These are phyloP conservation scores for Xiphophorus birchmanni DNA, from an alignment of 2,797 vertebrate genomes.

Conservation along the genomic window DNA sequence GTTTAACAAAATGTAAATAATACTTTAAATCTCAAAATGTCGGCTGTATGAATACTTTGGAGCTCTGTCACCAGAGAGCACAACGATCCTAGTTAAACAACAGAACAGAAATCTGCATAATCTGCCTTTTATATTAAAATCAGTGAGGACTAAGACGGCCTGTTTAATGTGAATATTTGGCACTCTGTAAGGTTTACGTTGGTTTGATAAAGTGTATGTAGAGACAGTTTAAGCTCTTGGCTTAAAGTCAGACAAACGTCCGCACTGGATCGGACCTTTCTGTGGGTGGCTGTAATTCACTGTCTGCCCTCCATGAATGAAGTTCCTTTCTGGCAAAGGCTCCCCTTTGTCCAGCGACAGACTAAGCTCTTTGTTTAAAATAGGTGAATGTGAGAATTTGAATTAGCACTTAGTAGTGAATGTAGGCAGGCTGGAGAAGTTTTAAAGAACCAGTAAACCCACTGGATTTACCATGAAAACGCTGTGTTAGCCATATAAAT, in stretches of 20 bases:
- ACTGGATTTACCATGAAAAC: too few species aligned
- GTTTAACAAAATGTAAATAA: not conserved
- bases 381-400: slow-evolving; percentile 59
- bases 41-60: not conserved
- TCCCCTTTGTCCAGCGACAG: slow-evolving; percentile 53
- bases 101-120: not conserved
- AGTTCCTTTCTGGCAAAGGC: slow-evolving; percentile 48
- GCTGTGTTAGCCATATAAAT: not conserved
- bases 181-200: not conserved
- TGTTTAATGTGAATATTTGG: not conserved
- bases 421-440: slow-evolving; percentile 9
- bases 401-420: slow-evolving; percentile 46
- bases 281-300: slow-evolving; percentile 58
- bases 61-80: not conserved
- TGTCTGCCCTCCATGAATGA: slow-evolving; percentile 54
- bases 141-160: not conserved
- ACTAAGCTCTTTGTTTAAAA: slow-evolving; percentile 57
- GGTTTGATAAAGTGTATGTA: not conserved
- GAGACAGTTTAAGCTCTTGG: slow-evolving; percentile 7
- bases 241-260: slow-evolving; percentile 20
- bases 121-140: not conserved
- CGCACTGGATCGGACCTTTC: slow-evolving; percentile 31
- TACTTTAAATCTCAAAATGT: not conserved
- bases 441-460: slow-evolving; percentile 12
- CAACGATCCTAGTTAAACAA: not conserved